phyloP scores from a whole-genome alignment of 2,113 vertebrate genomes.

The Vidua macroura region DNA sequence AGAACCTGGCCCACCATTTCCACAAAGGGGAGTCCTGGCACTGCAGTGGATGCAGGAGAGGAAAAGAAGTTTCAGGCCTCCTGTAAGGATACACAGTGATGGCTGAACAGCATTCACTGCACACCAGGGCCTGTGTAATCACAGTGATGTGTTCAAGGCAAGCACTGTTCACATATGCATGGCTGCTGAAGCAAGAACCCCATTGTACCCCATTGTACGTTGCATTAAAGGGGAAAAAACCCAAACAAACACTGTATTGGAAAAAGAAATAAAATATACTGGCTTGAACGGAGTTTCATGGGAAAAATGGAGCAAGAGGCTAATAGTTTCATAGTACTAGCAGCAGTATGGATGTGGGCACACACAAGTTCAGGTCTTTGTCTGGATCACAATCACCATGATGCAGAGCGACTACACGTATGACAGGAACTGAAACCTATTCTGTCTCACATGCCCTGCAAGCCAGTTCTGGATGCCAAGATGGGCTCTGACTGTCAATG shows the following conservation, averaged over 20 bases:
- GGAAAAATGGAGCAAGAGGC: background rate
- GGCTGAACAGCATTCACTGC: background rate
- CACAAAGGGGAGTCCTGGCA: background rate
- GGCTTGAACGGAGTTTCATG: background rate
- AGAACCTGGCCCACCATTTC: background rate
- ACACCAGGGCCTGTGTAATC: background rate
- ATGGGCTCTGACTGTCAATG: background rate
- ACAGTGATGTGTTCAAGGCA: background rate
- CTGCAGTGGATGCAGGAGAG: background rate
- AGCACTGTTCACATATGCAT: rapidly evolving
- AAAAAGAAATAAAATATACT: background rate
- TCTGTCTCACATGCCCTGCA: background rate
- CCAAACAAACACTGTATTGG: background rate
- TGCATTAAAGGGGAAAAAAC: background rate
- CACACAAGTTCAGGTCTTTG: background rate
- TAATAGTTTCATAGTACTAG: background rate
- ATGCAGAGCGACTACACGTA: background rate
- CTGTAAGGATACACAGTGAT: background rate
- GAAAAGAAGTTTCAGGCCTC: background rate
- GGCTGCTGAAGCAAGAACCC: background rate
- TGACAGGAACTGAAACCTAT: background rate
- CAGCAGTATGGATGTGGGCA: background rate
- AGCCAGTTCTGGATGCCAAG: rapidly evolving
- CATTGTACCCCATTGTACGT: background rate
- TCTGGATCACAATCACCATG: background rate